Evolutionary conservation across 2,113 vertebrate genomes (phyloP), one percentile per base, ranked within the genome.

Genomic region (Catagonus wagneri): DNA sequence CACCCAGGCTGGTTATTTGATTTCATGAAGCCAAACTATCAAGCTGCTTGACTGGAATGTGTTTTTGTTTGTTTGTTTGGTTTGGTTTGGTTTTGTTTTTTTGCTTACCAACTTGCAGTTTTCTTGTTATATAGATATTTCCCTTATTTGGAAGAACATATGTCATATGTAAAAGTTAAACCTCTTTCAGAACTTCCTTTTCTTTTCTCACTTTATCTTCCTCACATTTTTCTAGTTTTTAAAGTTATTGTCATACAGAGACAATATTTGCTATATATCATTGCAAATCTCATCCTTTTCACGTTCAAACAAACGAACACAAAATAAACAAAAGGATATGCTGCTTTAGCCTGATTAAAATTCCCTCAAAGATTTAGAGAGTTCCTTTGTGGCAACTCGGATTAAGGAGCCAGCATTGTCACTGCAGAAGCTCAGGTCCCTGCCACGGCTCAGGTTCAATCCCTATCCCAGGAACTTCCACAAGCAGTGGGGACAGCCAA

Each of bases 301-400:
- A 75, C 81, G 12, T 10, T 71, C 69, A 78, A 78, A 56, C 10
- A 44, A 72, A 80, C 44, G 8, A 44, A 44, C n/a, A n/a, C n/a
- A 78, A 87, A 83, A 58, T 72, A 76, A 52, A 52, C n/a, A 52
- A 3, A 89, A n/a, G 36, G 6, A 3, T 39, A 60, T 52, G 83
- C 76, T 90, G 2, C 20, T 83, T 85, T 75, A 11, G 2, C 15
- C 90, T 85, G 27, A 71, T 71, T 90, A 88, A 88, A 88, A 96
- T 93, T 10, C 22, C 3, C 16, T 93, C n/a, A 56, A 92, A n/a
- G 34, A 16, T 50, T 83, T 84, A 44, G 8, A 8, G 5, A 44
- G 44, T 44, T 44, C 44, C 44, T 44, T 44, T 44, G 44, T 44
- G 44, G 44, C 44, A 44, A 6, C 4, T 44, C 44, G 8, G 44